Conservation (phyloP, 1,140 invertebrate genomes). For the Tetramorium parvispinum region DNA sequence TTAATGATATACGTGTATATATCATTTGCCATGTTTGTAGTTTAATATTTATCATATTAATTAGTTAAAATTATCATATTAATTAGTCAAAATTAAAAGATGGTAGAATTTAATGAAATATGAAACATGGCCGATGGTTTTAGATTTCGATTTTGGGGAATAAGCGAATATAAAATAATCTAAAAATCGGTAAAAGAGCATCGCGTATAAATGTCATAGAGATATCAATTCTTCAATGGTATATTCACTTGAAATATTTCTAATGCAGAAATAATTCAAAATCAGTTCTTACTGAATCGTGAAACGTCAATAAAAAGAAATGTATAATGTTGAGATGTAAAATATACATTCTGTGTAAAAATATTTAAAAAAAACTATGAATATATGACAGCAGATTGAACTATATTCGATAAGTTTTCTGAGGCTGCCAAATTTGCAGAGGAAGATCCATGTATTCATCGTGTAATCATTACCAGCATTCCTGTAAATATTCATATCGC, state of each 20-base stretch:
- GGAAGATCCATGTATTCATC: slow-evolving; percentile 11
- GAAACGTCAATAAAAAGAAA: background rate
- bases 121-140: background rate
- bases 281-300: background rate
- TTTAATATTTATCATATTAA: slow-evolving; percentile 41
- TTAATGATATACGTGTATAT: slow-evolving; percentile 9
- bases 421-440: background rate
- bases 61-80: slow-evolving; percentile 24
- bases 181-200: background rate
- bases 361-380: slow-evolving; percentile 1
- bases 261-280: background rate
- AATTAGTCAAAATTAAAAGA: slow-evolving; percentile 25
- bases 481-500: slow-evolving; percentile 73
- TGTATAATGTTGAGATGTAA: background rate
- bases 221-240: background rate
- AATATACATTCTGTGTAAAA: background rate
- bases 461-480: slow-evolving; percentile 54
- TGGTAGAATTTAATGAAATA: slow-evolving; percentile 20
- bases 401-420: slow-evolving; percentile 24
- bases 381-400: background rate
- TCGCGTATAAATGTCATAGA: background rate
- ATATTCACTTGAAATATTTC: background rate
- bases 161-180: slow-evolving; percentile 6
- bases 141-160: background rate
- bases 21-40: background rate